Base-by-base conservation (phyloP, 1,140 invertebrate species). In the Heliothis subflexa region DNA sequence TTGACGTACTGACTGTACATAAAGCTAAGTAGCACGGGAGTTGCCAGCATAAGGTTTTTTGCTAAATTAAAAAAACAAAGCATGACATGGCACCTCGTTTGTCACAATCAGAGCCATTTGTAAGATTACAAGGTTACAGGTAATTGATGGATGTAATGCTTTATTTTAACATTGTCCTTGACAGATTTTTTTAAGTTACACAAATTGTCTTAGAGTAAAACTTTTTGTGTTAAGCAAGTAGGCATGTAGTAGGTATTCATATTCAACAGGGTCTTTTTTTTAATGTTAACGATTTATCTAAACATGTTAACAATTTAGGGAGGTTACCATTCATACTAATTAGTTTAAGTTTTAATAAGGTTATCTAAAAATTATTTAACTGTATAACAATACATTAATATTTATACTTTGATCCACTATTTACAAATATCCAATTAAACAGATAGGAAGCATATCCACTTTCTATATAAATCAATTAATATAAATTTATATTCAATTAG, bases 51-150 rank as follows among this genome's bases (percentile, higher is more conserved):
- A 54, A 5, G 33, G 59, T 57, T 73, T 73, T 73, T 73, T n/a
- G 11, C 14, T n/a, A 28, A 14, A 47, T 18, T 47, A 25, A 73
- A 18, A 21, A 73, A 73, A 73, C 52, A 59, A 18, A 45, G 47
- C 33, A 73, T 21, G 55, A 25, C 50, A 52, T 45, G 11, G 18
- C 54, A 57, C 55, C 50, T 73, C 71, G 59, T 73, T 73, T 73
- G 71, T 73, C 71, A 73, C 52, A 59, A 73, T 73, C 47, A 73
- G 71, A 59, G 47, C 54, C 54, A 59, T 73, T 73, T 59, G 55
- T 59, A 25, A 14, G 33, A 59, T 59, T 40, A 73, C 55, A 73
- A 61, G 71, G 71, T 73, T 59, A 59, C 10, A 13, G 10, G 52
- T 47, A 16, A 59, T 73, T 57, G 59, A 40, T 54, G 71, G 47